These are phyloP conservation scores for Lineus longissimus DNA, from an alignment of 1,140 invertebrate genomes.

Conservation along the genomic window DNA sequence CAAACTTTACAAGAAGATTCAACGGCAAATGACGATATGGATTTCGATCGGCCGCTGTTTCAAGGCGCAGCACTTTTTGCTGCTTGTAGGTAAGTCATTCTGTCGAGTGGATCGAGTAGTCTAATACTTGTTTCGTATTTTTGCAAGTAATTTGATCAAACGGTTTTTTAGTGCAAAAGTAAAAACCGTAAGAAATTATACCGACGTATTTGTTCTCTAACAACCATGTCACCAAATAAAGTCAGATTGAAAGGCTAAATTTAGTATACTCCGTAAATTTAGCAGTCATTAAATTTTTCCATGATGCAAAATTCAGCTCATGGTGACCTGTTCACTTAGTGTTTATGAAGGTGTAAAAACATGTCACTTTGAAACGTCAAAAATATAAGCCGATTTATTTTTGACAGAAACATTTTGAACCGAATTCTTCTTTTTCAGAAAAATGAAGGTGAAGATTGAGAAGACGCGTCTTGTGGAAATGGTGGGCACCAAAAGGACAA, in stretches of 20 bases:
- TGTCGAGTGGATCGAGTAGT: neutral
- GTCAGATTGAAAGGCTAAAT: constrained; percentile 9
- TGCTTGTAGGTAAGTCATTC: constrained; percentile 25
- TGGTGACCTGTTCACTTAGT: no score
- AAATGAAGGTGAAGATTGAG: constrained; percentile 25
- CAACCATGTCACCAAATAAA: neutral
- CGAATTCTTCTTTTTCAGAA: neutral
- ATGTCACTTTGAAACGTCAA: no score
- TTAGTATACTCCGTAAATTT: no score
- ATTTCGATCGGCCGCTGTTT: constrained; percentile 26
- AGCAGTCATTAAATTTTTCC: no score
- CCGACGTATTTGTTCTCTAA: no score
- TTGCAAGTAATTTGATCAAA: no score
- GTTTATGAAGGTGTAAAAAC: no score
- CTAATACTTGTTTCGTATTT: no score
- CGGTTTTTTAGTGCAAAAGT: no score
- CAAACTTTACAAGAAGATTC: constrained; percentile 35
- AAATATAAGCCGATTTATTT: no score
- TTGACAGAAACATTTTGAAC: neutral
- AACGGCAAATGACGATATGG: constrained; percentile 20
- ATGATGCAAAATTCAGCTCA: no score
- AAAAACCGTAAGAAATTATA: no score
- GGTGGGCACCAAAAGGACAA: constrained; percentile 22
- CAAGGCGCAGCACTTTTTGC: constrained; percentile 24
- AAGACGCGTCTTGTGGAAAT: constrained; percentile 21